Base-by-base conservation (phyloP, 2,888 invertebrate species). In the Scaeva pyrastri region DNA sequence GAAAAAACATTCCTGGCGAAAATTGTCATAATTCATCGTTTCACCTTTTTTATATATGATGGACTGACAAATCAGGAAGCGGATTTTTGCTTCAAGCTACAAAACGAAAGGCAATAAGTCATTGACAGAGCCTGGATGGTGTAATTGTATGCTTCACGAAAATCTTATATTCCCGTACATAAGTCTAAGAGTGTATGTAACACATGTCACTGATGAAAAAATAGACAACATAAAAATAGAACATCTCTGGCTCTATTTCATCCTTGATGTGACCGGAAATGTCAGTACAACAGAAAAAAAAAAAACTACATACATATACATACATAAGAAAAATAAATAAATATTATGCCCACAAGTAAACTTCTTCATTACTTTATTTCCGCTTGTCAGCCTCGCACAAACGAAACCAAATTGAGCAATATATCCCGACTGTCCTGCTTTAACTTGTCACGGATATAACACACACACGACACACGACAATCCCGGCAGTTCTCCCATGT, bases 351-450 rank as follows among this genome's bases (percentile, higher is more conserved):
- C 66, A 21, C 50, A 66, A 66, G 66, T 14, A 52, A 68, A 52
- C 21, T 52, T 68, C 68, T 52, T 52, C 52, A 68, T 52, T 68
- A 68, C 36, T 68, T 68, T 68, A 68, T 52, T 68, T 68, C 68
- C 68, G 68, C 52, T 52, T 68, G 68, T 68, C 75, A 76, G 66
- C 56, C 56, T 36, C 70, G 75, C 45, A 70, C 75, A 71, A 75
- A 81, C 75, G 56, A 55, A 81, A 81, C 76, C 56, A 64, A 74
- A 76, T 76, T 76, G 60, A 68, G 58, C 58, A 70, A 77, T 68
- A 71, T 60, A 77, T 70, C 70, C 64, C 64, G 71, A 60, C 60
- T 77, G 70, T 76, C 66, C 68, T 72, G 56, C 75, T 62, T 75
- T 70, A 64, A 73, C 73, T 50, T 64, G 72, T 56, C 71, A 72